phyloP scores from a whole-genome alignment of 1,140 invertebrate species.

The Drosophila tristis region DNA sequence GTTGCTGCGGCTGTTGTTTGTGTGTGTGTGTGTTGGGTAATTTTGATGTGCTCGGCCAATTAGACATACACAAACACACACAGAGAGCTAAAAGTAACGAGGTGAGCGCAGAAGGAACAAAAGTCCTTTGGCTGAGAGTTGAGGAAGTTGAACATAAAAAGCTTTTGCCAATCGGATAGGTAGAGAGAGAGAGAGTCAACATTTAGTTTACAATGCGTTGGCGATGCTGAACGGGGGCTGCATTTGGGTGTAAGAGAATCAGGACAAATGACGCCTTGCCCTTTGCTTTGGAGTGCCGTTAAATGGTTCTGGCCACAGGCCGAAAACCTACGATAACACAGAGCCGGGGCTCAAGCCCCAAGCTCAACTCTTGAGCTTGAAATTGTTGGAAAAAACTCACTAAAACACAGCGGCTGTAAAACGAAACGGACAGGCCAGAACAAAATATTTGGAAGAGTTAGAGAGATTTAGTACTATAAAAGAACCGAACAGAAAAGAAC shows the following conservation, averaged over 20 bases:
- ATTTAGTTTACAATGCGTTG: conserved; percentile 50
- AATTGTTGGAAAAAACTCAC: conserved; percentile 26
- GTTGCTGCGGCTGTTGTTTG: conserved; percentile 21
- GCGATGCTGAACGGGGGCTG: conserved; percentile 14
- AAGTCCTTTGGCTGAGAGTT: conserved; percentile 48
- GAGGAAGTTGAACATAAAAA: conserved; percentile 50
- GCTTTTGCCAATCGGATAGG: conserved; percentile 50
- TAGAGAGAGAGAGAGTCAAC: conserved; percentile 31
- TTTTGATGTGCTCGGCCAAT: conserved; percentile 65
- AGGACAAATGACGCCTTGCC: no score
- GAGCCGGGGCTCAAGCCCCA: conserved; percentile 18
- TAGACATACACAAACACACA: conserved; percentile 69
- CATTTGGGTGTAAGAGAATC: no score
- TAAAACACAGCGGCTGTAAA: conserved; percentile 49
- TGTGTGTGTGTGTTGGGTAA: conserved; percentile 32
- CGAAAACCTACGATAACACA: conserved; percentile 27
- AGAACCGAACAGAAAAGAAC: conserved; percentile 13
- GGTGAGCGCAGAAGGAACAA: conserved; percentile 36
- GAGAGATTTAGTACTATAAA: conserved; percentile 37
- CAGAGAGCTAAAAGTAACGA: conserved; percentile 43
- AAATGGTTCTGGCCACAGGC: neutral
- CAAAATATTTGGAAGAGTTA: conserved; percentile 36
- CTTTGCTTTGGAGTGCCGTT: no score
- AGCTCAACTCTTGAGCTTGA: conserved; percentile 14
- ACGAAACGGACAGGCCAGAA: conserved; percentile 14